Evolutionary conservation across 2,888 invertebrate genomes (phyloP).

Genomic region (Trichogramma evanescens): DNA sequence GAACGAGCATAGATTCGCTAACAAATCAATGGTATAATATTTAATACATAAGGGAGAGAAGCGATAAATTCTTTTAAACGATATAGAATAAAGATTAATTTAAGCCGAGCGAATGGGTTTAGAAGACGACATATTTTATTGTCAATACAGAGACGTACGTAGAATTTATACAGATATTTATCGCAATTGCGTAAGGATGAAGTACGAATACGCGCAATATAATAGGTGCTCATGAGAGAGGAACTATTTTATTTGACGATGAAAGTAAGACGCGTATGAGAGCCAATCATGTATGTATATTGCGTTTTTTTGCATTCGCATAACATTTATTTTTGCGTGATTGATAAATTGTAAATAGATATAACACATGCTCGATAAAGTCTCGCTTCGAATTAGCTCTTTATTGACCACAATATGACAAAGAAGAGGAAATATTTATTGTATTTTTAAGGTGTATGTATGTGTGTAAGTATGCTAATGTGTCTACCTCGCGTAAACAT

Average conservation of each 20-base stretch:
- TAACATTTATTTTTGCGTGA: no score
- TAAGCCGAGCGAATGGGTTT: neutral
- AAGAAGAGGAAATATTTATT: neutral
- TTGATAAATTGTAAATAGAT: constrained; percentile 15
- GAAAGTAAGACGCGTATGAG: constrained; percentile 3
- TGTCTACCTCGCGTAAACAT: no score
- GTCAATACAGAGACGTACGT: neutral
- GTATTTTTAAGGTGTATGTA: neutral
- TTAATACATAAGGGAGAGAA: no score
- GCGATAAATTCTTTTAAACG: neutral
- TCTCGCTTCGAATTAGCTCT: neutral
- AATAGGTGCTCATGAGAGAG: constrained; percentile 11
- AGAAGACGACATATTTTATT: no score
- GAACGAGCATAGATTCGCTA: no score
- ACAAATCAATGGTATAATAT: no score
- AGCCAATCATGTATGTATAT: constrained; percentile 1
- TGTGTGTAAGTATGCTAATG: no score
- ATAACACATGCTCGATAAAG: neutral
- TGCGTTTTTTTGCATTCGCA: no score
- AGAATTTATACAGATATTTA: neutral
- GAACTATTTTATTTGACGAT: constrained; percentile 11
- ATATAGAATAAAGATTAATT: neutral
- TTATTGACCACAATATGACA: neutral
- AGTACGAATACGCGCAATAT: constrained; percentile 6
- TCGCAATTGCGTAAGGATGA: neutral